Base-by-base conservation (phyloP, 2,888 invertebrate species). In the Colostygia pectinataria region DNA sequence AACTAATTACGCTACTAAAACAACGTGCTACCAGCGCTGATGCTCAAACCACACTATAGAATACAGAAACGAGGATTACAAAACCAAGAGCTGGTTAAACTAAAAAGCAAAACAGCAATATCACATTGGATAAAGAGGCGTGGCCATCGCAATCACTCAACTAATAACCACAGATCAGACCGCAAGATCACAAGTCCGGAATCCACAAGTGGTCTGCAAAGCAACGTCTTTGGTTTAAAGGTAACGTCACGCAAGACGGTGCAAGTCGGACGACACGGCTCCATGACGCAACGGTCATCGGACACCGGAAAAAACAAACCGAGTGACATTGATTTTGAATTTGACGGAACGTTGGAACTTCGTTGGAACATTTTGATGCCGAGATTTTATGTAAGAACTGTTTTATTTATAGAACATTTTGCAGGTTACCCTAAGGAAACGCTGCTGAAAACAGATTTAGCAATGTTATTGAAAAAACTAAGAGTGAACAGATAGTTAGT, bases 221-320 rank as follows among this genome's bases (percentile, higher is more conserved):
- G n/a, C n/a, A n/a, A n/a, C n/a, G n/a, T 15, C 15, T 15, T 15
- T 15, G 4, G 15, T 34, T 44, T 32, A 29, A 52, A 44, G 41
- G 53, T 45, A 68, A 68, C 63, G 79, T 80, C 77, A 82, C 77
- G 83, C 78, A 74, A 78, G 77, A 78, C 57, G 63, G 57, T 68
- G 55, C 74, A 83, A 74, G 68, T 75, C 69, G 77, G 77, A 61
- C 81, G 69, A 63, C 65, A 64, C 65, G 70, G 63, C 59, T 62
- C 64, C 74, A 65, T 79, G 81, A 83, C 72, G 78, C 80, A 83
- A 83, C 75, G 75, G 73, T 74, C 65, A 56, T 56, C 65, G 63
- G 59, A 62, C 55, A 58, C 48, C 53, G 48, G 53, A 58, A 72
- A 72, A 68, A 70, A 65, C 58, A 59, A 65, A 67, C 56, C 57